Conservation (phyloP, 2,888 invertebrate species). For the Sphecodes monilicornis region DNA sequence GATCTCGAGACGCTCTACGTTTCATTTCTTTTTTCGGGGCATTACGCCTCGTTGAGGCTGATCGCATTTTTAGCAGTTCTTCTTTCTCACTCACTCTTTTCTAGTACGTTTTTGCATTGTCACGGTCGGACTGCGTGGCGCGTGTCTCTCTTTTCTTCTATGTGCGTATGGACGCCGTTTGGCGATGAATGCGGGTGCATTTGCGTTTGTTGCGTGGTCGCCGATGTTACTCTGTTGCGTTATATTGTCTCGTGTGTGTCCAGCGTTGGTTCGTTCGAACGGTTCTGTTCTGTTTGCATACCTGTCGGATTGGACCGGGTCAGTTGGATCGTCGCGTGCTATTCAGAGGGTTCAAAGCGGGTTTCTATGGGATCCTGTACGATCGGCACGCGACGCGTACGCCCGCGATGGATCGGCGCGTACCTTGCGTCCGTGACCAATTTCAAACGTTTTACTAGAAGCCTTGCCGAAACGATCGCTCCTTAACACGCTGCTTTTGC, state of each 20-base stretch:
- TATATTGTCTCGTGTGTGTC: conserved; percentile 43
- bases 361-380: conserved; percentile 34
- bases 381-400: background rate
- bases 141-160: background rate
- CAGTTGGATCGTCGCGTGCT: conserved; percentile 66
- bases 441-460: conserved; percentile 46
- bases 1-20: conserved; percentile 48
- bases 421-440: conserved; percentile 54
- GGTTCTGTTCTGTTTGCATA: conserved; percentile 21
- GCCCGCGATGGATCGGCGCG: conserved; percentile 10
- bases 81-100: conserved; percentile 7
- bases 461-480: conserved; percentile 67
- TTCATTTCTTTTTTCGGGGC: conserved; percentile 50
- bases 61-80: conserved; percentile 54
- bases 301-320: conserved; percentile 60
- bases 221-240: conserved; percentile 25
- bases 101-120: conserved; percentile 49
- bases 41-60: conserved; percentile 68
- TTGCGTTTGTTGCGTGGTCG: conserved; percentile 27
- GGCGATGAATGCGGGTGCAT: conserved; percentile 7
- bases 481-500: conserved; percentile 20
- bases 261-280: conserved; percentile 34
- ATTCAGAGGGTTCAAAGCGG: conserved; percentile 45
- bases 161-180: background rate
- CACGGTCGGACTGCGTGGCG: conserved; percentile 32